These are phyloP conservation scores for Hippocampus barbouri DNA, from an alignment of 2,113 vertebrate genomes.

Conservation along the genomic window DNA sequence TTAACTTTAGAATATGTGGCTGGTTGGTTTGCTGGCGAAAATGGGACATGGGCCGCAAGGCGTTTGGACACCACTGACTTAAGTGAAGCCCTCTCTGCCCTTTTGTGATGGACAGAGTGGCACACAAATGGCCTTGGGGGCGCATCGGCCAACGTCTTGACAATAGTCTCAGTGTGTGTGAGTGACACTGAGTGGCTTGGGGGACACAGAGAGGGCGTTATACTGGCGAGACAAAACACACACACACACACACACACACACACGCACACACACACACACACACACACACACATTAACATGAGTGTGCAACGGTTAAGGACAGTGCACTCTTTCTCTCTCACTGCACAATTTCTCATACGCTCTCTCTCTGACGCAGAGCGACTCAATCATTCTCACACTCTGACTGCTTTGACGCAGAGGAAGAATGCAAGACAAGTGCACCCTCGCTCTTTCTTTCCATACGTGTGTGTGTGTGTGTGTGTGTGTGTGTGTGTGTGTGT, in stretches of 20 bases:
- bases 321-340: conserved; percentile 67
- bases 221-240: conserved; percentile 58
- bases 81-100: conserved; percentile 52
- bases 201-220: conserved; percentile 71
- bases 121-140: conserved; percentile 61
- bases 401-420: conserved; percentile 61
- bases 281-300: conserved; percentile 26
- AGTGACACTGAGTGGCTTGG: conserved; percentile 60
- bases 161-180: conserved; percentile 71
- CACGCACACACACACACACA: conserved; percentile 33
- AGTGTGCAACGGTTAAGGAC: conserved; percentile 49
- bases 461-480: background rate
- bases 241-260: conserved; percentile 32
- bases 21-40: background rate
- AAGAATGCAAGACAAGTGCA: conserved; percentile 57
- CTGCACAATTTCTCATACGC: conserved; percentile 48
- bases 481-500: conserved; percentile 2
- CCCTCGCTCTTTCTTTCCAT: conserved; percentile 24
- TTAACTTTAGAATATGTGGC: background rate
- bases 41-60: conserved; percentile 20
- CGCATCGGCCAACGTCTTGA: conserved; percentile 52
- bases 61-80: background rate
- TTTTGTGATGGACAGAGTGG: conserved; percentile 66
- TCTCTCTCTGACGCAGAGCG: conserved; percentile 62
- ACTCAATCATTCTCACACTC: conserved; percentile 67